Conservation (phyloP, 2,888 invertebrate species). For the Calliopum simillimum region DNA sequence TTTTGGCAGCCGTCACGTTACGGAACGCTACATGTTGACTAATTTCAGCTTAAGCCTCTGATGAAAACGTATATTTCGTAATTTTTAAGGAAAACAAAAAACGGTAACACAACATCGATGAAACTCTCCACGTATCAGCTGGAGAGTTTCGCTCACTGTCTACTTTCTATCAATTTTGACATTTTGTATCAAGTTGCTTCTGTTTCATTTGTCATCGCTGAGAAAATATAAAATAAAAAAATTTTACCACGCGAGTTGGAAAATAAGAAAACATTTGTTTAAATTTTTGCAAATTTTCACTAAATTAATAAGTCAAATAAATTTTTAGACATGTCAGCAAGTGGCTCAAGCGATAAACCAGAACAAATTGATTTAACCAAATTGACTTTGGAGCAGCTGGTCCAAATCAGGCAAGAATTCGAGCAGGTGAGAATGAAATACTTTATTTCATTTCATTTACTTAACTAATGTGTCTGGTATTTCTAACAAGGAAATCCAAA, state of each 20-base stretch:
- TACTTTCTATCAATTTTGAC: background rate
- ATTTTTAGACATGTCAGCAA: constrained; percentile 50
- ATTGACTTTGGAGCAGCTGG: constrained; percentile 83
- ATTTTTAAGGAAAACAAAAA: too few species aligned
- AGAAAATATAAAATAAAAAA: background rate
- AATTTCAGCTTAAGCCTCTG: too few species aligned
- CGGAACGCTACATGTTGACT: too few species aligned
- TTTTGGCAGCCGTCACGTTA: too few species aligned
- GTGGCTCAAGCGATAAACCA: constrained; percentile 69
- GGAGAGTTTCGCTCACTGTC: too few species aligned
- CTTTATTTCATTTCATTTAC: background rate
- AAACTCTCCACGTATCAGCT: too few species aligned
- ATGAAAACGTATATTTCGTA: too few species aligned
- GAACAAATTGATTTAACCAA: constrained; percentile 85
- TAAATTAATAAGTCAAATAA: constrained; percentile 34
- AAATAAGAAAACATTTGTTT: constrained; percentile 50
- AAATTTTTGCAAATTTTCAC: constrained; percentile 42
- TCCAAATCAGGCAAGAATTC: constrained; percentile 86
- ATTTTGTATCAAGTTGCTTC: background rate
- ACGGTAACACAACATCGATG: too few species aligned
- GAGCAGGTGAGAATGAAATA: constrained; percentile 75
- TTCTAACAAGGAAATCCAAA: constrained; percentile 77
- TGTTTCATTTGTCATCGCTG: constrained; percentile 18
- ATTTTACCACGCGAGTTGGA: constrained; percentile 20
- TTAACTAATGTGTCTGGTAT: constrained; percentile 29